Conservation (phyloP, 2,888 invertebrate species). For the Campopleginae sp. region DNA sequence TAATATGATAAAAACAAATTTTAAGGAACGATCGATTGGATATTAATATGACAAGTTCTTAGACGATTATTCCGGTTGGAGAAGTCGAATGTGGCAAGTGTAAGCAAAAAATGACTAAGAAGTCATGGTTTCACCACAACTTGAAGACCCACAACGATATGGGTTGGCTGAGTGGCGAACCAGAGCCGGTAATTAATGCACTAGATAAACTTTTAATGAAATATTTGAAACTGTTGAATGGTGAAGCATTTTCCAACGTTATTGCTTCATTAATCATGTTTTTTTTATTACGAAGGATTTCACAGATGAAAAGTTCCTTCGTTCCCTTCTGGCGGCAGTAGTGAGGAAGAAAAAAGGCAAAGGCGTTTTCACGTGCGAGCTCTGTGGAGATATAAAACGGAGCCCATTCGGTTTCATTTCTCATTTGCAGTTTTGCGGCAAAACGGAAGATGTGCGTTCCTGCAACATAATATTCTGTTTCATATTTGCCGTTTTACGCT, state of each 20-base stretch:
- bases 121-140: conserved; percentile 85
- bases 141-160: conserved; percentile 86
- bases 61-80: neutral
- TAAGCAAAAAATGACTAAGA: conserved; percentile 80
- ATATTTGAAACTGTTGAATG: neutral
- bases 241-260: neutral
- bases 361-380: conserved; percentile 85
- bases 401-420: conserved; percentile 87
- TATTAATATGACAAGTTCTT: neutral
- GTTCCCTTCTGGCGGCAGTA: conserved; percentile 84
- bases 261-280: conserved; percentile 19
- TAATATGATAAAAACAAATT: neutral
- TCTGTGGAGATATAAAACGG: conserved; percentile 84
- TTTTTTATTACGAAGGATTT: conserved; percentile 84
- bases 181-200: conserved; percentile 84
- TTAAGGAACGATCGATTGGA: neutral
- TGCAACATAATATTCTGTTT: neutral
- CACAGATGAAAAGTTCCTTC: conserved; percentile 83
- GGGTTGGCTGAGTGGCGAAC: conserved; percentile 86
- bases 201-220: neutral
- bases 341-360: conserved; percentile 80
- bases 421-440: conserved; percentile 87
- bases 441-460: conserved; percentile 85
- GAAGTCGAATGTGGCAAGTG: conserved; percentile 85
- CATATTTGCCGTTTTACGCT: neutral